Conservation (phyloP, 2,888 invertebrate genomes). For the Oscheius sp. region DNA sequence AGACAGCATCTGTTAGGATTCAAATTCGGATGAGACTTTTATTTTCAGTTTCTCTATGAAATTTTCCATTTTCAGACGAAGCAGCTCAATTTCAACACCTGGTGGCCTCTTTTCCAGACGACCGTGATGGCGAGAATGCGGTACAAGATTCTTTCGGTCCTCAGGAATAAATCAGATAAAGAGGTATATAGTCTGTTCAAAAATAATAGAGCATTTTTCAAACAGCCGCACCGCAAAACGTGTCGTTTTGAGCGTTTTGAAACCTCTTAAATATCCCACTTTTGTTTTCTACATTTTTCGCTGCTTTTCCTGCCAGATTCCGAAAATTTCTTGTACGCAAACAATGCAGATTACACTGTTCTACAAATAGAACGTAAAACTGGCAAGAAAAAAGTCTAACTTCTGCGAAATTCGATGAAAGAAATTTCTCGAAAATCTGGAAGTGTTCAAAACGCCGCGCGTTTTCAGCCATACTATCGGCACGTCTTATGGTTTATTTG, state of each 20-base stretch:
- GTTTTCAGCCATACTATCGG: no score
- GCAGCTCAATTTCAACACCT: neutral
- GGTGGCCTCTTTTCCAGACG: constrained; percentile 15
- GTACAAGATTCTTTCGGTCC: constrained; percentile 2
- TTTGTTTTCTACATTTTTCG: neutral
- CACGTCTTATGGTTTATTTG: neutral
- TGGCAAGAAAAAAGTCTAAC: no score
- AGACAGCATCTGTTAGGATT: no score
- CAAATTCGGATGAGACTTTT: no score
- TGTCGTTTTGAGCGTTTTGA: neutral
- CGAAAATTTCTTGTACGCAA: neutral
- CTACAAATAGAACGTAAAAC: no score
- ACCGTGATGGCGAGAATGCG: neutral
- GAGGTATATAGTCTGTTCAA: neutral
- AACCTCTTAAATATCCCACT: neutral
- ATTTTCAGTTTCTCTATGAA: no score
- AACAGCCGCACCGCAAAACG: neutral
- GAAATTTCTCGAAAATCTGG: no score
- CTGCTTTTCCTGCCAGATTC: neutral
- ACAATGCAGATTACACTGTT: no score
- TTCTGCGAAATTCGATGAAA: no score
- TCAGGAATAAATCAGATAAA: neutral
- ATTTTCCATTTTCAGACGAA: no score
- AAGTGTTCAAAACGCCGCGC: no score
- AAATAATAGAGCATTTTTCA: no score